Evolutionary conservation across 2,888 invertebrate genomes (phyloP).

Genomic region (Lydus trimaculatus): DNA sequence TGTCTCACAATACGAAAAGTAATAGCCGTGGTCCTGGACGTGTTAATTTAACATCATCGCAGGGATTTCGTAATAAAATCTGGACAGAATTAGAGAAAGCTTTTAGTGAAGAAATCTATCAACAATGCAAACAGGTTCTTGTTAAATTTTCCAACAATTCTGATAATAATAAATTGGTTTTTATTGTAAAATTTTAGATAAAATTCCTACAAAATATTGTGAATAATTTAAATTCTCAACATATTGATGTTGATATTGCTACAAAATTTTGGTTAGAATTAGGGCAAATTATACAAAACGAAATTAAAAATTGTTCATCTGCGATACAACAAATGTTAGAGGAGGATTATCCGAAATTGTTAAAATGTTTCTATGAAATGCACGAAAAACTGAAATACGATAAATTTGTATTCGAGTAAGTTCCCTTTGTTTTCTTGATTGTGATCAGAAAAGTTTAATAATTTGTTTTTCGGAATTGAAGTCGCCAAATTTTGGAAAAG

Average conservation of each 20-base stretch:
- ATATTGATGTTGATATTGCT: conserved; percentile 61
- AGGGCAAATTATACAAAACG: conserved; percentile 61
- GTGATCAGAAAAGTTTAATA: not conserved
- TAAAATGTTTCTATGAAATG: conserved; percentile 82
- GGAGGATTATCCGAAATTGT: conserved; percentile 84
- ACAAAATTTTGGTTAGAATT: conserved; percentile 65
- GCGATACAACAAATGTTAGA: conserved; percentile 83
- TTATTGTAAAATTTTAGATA: conserved; percentile 46
- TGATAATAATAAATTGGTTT: too few relatives aligned
- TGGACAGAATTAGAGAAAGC: conserved; percentile 91
- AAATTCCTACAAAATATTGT: conserved; percentile 64
- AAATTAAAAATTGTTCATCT: conserved; percentile 64
- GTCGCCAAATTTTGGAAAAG: conserved; percentile 67
- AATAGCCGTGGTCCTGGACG: conserved; percentile 65
- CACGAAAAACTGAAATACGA: conserved; percentile 72
- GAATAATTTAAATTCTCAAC: conserved; percentile 60
- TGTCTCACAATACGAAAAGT: conserved; percentile 38
- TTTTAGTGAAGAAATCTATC: conserved; percentile 77
- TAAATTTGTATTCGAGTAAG: conserved; percentile 67
- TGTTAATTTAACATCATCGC: conserved; percentile 60
- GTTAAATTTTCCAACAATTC: too few relatives aligned
- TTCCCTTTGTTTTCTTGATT: conserved; percentile 38
- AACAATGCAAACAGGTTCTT: conserved; percentile 73
- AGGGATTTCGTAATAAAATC: conserved; percentile 70
- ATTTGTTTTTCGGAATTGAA: conserved; percentile 41